Evolutionary conservation across 2,888 invertebrate species (phyloP).

Genomic region (Hyposoter didymator): DNA sequence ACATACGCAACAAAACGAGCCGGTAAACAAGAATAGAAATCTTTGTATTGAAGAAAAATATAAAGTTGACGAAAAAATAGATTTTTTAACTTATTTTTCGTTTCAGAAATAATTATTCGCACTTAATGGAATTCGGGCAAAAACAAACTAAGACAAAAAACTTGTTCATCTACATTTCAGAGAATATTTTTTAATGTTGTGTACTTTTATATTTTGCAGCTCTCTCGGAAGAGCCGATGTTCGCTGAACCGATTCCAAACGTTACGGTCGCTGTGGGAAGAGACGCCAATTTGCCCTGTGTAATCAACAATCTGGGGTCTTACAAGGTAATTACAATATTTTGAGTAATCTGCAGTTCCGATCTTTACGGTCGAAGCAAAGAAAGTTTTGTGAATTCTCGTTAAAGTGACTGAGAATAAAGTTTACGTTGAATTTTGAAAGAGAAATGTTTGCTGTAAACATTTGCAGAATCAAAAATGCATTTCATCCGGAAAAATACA

Average conservation of each 20-base stretch:
- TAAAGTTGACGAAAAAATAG: background rate
- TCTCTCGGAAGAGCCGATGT: conserved; percentile 93
- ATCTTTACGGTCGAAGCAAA: background rate
- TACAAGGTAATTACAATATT: conserved; percentile 89
- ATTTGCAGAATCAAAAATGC: background rate
- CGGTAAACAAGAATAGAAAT: background rate
- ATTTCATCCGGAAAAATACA: background rate
- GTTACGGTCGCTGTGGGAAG: conserved; percentile 95
- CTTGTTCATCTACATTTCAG: background rate
- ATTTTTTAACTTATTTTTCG: background rate
- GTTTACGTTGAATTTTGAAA: background rate
- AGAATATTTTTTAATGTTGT: background rate
- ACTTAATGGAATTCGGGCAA: no score
- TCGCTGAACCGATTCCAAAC: conserved; percentile 96
- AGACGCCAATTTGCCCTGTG: conserved; percentile 95
- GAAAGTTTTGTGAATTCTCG: background rate
- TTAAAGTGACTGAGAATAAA: background rate
- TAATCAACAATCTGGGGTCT: conserved; percentile 94
- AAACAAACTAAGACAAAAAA: background rate
- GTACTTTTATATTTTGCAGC: conserved; percentile 86
- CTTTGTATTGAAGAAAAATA: background rate
- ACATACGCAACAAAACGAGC: conserved; percentile 22
- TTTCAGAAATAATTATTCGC: no score
- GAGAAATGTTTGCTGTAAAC: background rate
- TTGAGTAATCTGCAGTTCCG: background rate